Conservation (phyloP, 2,888 invertebrate genomes). For the Cetonia aurata region DNA sequence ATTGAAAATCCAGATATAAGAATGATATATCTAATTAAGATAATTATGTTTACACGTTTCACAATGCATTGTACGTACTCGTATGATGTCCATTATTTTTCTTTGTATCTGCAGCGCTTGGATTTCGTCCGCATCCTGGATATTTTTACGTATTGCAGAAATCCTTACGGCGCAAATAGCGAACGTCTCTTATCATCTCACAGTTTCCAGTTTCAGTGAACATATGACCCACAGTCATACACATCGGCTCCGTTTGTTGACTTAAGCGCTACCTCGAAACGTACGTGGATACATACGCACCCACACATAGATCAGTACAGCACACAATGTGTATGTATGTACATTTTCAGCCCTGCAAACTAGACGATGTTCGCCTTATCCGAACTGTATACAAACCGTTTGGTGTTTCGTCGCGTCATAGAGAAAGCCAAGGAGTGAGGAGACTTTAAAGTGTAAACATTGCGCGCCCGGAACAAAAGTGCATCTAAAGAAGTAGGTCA, state of each 20-base stretch:
- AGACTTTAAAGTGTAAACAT: conserved; percentile 30
- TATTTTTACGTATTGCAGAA: too few species aligned
- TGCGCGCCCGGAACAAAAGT: conserved; percentile 17
- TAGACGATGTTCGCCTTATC: conserved; percentile 9
- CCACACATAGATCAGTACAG: too few species aligned
- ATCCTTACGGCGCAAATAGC: too few species aligned
- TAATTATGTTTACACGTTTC: too few species aligned
- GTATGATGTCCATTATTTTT: too few species aligned
- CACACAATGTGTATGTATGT: background rate
- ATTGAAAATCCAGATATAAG: too few species aligned
- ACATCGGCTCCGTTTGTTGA: background rate
- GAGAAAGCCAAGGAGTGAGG: background rate
- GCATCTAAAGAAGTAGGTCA: conserved; percentile 31
- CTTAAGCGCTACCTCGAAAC: background rate
- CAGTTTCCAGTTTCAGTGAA: conserved; percentile 1
- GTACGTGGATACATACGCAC: background rate
- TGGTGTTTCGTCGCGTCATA: conserved; percentile 3
- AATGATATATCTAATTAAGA: too few species aligned
- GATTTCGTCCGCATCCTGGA: too few species aligned
- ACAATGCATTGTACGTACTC: too few species aligned
- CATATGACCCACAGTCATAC: conserved; percentile 27
- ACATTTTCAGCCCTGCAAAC: conserved; percentile 7
- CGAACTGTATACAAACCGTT: conserved; percentile 19
- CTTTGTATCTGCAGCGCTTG: too few species aligned
- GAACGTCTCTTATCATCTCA: conserved; percentile 3